These are phyloP conservation scores for Chirona hameri DNA, from an alignment of 2,888 invertebrate genomes.

Conservation along the genomic window DNA sequence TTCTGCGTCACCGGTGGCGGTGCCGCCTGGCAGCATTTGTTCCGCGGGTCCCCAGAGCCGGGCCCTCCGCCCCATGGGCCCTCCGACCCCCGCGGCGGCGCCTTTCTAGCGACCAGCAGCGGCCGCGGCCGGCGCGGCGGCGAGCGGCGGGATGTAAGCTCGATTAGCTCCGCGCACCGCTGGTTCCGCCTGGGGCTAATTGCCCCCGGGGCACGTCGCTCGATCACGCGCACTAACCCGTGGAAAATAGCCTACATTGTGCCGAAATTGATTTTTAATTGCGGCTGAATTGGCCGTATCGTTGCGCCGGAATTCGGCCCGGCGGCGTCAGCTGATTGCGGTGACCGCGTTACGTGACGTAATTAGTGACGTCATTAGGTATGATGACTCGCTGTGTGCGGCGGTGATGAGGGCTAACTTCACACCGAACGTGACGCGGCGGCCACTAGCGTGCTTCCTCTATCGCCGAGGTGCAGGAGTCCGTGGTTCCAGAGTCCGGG, in stretches of 20 bases:
- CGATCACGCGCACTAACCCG: slow-evolving; percentile 6
- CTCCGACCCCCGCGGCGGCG: too few species aligned
- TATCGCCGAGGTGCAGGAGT: too few species aligned
- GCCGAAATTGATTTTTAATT: slow-evolving; percentile 22
- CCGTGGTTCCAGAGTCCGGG: too few species aligned
- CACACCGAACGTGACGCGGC: neutral
- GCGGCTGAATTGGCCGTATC: neutral
- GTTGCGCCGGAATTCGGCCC: neutral
- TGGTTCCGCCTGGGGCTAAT: neutral
- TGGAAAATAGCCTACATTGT: slow-evolving; percentile 27
- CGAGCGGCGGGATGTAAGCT: neutral
- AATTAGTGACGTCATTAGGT: slow-evolving; percentile 13
- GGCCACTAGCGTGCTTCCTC: neutral
- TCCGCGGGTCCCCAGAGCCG: too few species aligned
- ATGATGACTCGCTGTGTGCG: neutral
- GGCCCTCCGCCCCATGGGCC: too few species aligned
- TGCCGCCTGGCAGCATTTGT: too few species aligned
- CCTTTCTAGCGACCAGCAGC: too few species aligned
- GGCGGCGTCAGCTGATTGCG: neutral
- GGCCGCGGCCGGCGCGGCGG: neutral
- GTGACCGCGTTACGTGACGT: neutral
- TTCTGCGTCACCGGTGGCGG: too few species aligned
- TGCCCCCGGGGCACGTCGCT: neutral
- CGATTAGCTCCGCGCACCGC: neutral
- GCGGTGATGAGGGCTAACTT: neutral